Percentiles rank a stretch among this genome's conserved stretches.
These are phyloP conservation scores for Ornithoptera alexandrae DNA, from an alignment of 2,888 invertebrate species.

Conservation along the genomic window DNA sequence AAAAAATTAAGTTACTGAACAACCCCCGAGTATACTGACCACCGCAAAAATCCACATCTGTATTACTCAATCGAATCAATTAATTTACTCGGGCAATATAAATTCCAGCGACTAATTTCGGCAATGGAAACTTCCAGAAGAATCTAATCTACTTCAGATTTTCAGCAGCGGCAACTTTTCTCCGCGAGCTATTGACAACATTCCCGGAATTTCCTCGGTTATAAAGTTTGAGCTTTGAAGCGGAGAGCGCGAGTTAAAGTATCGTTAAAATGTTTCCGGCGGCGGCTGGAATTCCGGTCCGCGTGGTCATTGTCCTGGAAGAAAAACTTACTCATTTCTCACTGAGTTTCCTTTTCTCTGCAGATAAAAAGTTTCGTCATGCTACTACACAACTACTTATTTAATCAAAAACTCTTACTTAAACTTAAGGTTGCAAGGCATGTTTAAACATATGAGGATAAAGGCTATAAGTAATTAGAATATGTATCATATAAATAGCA, in stretches of 20 bases:
- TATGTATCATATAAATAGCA: too few relatives aligned
- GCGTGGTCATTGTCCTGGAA: not conserved
- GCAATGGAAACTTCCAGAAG: constrained; percentile 7
- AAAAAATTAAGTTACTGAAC: too few relatives aligned
- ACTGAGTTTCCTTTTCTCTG: too few relatives aligned
- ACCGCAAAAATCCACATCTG: not conserved
- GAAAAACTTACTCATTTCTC: too few relatives aligned
- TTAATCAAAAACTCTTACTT: too few relatives aligned
- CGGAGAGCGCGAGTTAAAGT: constrained; percentile 3
- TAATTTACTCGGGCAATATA: constrained; percentile 10
- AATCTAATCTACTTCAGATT: constrained; percentile 19
- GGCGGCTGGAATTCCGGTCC: not conserved
- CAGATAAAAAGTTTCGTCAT: too few relatives aligned
- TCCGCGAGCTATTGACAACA: constrained; percentile 11
- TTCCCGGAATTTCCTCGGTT: constrained; percentile 13
- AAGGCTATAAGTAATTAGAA: too few relatives aligned
- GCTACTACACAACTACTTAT: too few relatives aligned
- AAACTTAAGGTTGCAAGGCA: too few relatives aligned
- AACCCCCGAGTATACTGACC: not conserved
- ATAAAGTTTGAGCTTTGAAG: constrained; percentile 10
- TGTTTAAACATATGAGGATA: too few relatives aligned
- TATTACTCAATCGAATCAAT: not conserved
- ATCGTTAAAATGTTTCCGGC: not conserved
- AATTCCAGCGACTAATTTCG: constrained; percentile 9
- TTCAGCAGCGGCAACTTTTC: constrained; percentile 12